Evolutionary conservation across 2,888 invertebrate genomes (phyloP), one percentile per base, ranked within the genome.

Genomic region (Synergus japonicus): DNA sequence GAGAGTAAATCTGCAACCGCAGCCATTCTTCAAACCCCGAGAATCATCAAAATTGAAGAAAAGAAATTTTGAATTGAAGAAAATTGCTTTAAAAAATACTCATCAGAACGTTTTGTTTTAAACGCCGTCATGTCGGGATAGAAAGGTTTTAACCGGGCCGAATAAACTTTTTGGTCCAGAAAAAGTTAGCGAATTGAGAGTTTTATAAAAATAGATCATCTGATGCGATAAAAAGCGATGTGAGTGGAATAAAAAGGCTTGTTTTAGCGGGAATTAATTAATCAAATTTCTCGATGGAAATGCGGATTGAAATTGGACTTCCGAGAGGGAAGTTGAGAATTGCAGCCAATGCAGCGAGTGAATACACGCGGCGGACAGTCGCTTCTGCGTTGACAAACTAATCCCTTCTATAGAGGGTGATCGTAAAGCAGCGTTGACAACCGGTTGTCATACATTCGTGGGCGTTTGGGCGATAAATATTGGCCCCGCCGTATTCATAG

Each of bases 331-430:
- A 67, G 67, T 67, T 67, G 5, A 44, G 44, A 18, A 13, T 44
- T 3, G 22, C 67, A 65, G 60, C 60, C 18, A 58, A 58, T 58
- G 58, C n/a, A 58, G 58, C 15, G 15, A 64, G 10, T 69, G 15
- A 69, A 69, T 69, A 46, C 46, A 69, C 46, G 67, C 67, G 67
- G 82, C 81, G 82, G 81, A 83, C 83, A 86, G 85, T 83, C 84
- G 85, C 86, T 86, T 87, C 85, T 84, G 88, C 88, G 89, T 90
- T 91, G 91, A 91, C 91, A 90, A 91, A 91, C 90, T 91, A 91
- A 91, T 91, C 89, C 88, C 83, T 85, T 86, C 84, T 86, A 86
- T 88, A 87, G 86, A 86, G 86, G 87, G 86, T 88, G 88, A 89
- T 88, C 87, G 88, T 87, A 89, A 89, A 90, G 86, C 86, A 87